These are phyloP conservation scores for Holotrichia oblita DNA, from an alignment of 1,140 invertebrate species.

Conservation along the genomic window DNA sequence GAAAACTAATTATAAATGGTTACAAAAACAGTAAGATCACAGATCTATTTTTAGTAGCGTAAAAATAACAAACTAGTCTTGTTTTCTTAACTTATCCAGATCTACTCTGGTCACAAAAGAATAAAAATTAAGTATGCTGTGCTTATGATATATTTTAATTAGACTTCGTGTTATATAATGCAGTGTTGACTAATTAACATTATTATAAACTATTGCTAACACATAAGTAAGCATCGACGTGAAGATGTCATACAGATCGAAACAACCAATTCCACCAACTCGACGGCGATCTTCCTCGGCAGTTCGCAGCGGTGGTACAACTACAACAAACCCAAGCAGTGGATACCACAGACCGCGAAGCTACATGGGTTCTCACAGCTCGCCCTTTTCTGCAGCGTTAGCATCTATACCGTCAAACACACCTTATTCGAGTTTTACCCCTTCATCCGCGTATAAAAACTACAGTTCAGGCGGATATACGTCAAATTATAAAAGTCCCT, in stretches of 20 bases:
- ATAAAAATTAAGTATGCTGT: too few species aligned
- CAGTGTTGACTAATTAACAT: too few species aligned
- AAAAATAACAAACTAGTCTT: too few species aligned
- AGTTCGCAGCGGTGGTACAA: slow-evolving; percentile 42
- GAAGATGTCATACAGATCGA: slow-evolving; percentile 51
- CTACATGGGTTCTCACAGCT: slow-evolving; percentile 53
- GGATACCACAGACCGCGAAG: slow-evolving; percentile 62
- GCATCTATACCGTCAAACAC: slow-evolving; percentile 49
- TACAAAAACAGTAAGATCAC: too few species aligned
- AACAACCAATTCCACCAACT: slow-evolving; percentile 50
- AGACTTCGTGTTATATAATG: too few species aligned
- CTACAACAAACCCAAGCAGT: slow-evolving; percentile 38
- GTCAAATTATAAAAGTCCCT: slow-evolving; percentile 58
- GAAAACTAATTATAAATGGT: too few species aligned
- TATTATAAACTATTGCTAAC: too few species aligned
- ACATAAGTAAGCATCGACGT: background rate
- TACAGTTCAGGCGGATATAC: slow-evolving; percentile 49
- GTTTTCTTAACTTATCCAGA: too few species aligned
- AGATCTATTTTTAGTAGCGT: too few species aligned
- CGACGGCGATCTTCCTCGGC: slow-evolving; percentile 53
- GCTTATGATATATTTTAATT: too few species aligned
- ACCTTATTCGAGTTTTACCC: slow-evolving; percentile 56
- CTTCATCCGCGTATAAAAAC: slow-evolving; percentile 51
- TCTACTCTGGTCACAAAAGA: too few species aligned
- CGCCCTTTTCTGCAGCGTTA: slow-evolving; percentile 42